Base-by-base conservation (phyloP, 2,888 invertebrate genomes). In the Stramonita haemastoma region DNA sequence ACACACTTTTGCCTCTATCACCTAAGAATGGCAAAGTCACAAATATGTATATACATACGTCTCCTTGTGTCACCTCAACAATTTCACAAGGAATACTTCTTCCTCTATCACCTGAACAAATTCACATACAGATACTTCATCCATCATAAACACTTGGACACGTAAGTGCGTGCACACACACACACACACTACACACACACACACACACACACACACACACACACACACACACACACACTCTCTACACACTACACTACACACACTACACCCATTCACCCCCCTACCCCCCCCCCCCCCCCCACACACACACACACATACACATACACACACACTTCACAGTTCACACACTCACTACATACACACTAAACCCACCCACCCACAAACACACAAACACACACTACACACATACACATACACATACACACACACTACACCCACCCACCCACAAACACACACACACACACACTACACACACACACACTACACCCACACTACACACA, bases 341-440 rank as follows among this genome's bases (percentile, higher is more conserved):
- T n/a, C 70, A 22, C 70, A 70, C 70, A 70, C 70, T 5, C 70
- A 70, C 13, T 70, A 70, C 70, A 70, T 5, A 70, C 70, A 70
- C 70, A 22, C 57, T 8, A 36, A 0, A 70, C 87, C 77, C 56
- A 34, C 79, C 77, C 87, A 79, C 87, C 36, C 57, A 87, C n/a
- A 34, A 56, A 87, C 73, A 73, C 0, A 8, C 46, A 56, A 0
- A 46, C n/a, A n/a, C n/a, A n/a, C n/a, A n/a, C n/a, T n/a, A n/a
- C n/a, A n/a, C n/a, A n/a, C n/a, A n/a, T 13, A 22, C 26, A 66
- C n/a, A 13, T n/a, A 13, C n/a, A n/a, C 73, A 73, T n/a, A n/a
- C n/a, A n/a, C n/a, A n/a, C n/a, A n/a, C n/a, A n/a, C n/a, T n/a
- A n/a, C n/a, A n/a, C n/a, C n/a, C 29, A 22, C 26, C 8, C 26